These are phyloP conservation scores for Pteromalus puparum DNA, from an alignment of 1,140 invertebrate species.

Conservation along the genomic window DNA sequence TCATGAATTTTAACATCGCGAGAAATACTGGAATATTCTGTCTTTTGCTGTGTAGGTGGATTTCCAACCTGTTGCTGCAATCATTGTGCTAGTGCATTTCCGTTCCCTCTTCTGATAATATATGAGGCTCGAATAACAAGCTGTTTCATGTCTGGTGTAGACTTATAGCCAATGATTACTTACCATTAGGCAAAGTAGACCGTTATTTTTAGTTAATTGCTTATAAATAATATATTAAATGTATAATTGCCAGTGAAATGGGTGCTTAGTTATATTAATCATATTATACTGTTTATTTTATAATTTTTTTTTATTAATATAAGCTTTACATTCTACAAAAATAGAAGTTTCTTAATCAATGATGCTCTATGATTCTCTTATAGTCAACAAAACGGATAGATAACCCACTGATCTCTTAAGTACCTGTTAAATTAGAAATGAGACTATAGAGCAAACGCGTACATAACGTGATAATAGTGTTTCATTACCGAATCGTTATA, in stretches of 20 bases:
- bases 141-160: not conserved
- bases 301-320: too few relatives aligned
- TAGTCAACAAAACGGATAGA: not conserved
- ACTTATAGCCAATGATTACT: not conserved
- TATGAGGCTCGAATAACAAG: not conserved
- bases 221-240: not conserved
- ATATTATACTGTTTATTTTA: too few relatives aligned
- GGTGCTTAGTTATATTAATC: too few relatives aligned
- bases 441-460: too few relatives aligned
- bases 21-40: not conserved
- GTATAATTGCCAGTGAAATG: too few relatives aligned
- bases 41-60: not conserved
- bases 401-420: constrained; percentile 3
- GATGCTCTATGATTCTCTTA: too few relatives aligned
- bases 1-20: too few relatives aligned
- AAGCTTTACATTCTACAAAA: too few relatives aligned
- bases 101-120: not conserved
- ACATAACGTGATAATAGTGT: too few relatives aligned
- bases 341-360: too few relatives aligned
- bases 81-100: not conserved
- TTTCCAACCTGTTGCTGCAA: not conserved
- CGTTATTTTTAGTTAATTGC: not conserved
- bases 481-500: too few relatives aligned
- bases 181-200: not conserved
- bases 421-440: constrained; percentile 28